These are phyloP conservation scores for Vollenhovia emeryi DNA, from an alignment of 1,140 invertebrate genomes.

Conservation along the genomic window DNA sequence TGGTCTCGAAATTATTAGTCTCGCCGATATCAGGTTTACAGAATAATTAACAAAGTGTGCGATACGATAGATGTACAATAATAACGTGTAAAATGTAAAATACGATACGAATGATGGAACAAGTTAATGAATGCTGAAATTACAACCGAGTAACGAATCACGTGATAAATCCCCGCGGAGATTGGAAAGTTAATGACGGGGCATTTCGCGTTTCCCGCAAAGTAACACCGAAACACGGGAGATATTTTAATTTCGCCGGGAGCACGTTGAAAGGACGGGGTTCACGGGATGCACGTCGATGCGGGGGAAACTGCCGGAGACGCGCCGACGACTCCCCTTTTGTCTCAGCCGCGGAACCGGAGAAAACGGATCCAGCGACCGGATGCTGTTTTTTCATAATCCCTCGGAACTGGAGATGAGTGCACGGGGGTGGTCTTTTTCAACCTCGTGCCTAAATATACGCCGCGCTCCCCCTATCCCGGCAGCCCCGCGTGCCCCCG, in stretches of 20 bases:
- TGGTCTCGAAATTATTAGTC: slow-evolving; percentile 1
- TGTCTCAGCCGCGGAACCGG: slow-evolving; percentile 12
- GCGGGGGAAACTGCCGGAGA: background rate
- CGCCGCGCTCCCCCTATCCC: background rate
- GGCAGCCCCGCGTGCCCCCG: background rate
- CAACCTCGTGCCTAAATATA: slow-evolving; percentile 62
- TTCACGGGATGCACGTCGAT: background rate
- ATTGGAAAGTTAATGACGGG: slow-evolving; percentile 17
- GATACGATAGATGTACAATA: background rate
- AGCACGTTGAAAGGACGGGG: background rate
- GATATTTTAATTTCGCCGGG: background rate
- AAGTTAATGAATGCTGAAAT: background rate
- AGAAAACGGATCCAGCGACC: background rate
- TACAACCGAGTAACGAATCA: background rate
- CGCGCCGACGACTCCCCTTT: slow-evolving; percentile 16
- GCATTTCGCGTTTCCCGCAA: background rate
- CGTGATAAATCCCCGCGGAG: background rate
- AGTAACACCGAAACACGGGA: background rate
- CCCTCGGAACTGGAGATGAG: slow-evolving; percentile 42
- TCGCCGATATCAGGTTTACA: background rate
- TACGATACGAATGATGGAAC: background rate
- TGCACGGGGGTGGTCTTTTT: slow-evolving; percentile 55
- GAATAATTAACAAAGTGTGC: background rate
- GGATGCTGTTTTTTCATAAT: slow-evolving; percentile 48
- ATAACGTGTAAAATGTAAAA: background rate